Base-by-base conservation (phyloP, 2,888 invertebrate species). In the Eumerus sabulonum region DNA sequence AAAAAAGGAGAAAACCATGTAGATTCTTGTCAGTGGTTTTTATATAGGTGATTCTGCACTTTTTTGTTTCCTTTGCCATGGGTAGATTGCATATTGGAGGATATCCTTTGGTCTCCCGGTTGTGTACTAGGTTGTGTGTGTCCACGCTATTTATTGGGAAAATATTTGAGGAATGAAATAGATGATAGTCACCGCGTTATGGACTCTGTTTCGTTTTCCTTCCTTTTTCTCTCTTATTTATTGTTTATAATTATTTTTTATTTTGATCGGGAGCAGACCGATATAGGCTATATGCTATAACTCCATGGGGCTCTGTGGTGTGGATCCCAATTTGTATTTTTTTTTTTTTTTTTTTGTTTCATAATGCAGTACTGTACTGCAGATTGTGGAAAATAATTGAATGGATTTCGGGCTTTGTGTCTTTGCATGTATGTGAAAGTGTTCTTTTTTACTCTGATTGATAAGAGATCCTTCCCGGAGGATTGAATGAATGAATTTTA, bases 381-480 rank as follows among this genome's bases (percentile, higher is more conserved):
- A 45, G 74, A 62, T 74, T 74, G 56, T 74, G 74, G 57, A 67
- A 68, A 74, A 74, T 74, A 74, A 74, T 74, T 74, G 74, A 74
- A 67, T 74, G 62, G 62, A 48, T 56, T 67, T 74, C 74, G 74
- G 67, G 67, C 40, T 56, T 3, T 44, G 18, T 40, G 4, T 54
- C 53, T 47, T 47, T 27, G 27, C 7, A 7, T 27, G 27, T 27
- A 7, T 27, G 3, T 27, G 27, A 27, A 27, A 27, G 27, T 4
- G 2, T 27, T 27, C 7, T 27, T 27, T 2, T 27, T 27, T 27
- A 27, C 3, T 27, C 27, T 27, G 2, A n/a, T 27, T 27, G 27
- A 27, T 27, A 27, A 27, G 7, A 27, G 27, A 7, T 27, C 27
- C 27, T 27, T 27, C 27, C 27, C 27, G 3, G 27, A 27, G 27